Conservation (phyloP, 2,797 vertebrate species). For the Hybognathus amarus region DNA sequence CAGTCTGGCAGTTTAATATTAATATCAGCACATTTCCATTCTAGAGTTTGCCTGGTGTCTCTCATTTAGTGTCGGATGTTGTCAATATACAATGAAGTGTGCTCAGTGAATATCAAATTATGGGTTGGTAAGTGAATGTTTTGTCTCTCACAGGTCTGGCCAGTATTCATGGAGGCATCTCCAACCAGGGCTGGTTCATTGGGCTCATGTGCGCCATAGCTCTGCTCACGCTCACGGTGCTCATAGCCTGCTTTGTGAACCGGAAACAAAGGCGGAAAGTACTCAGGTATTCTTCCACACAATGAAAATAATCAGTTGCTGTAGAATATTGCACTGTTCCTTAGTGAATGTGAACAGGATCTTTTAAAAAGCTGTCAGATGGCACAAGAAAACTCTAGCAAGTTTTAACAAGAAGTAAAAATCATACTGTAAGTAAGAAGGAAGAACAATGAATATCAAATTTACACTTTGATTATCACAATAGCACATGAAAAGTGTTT, state of each 20-base stretch:
- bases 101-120: slow-evolving; percentile 62
- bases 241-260: slow-evolving; percentile 95
- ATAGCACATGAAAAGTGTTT: neutral
- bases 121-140: slow-evolving; percentile 23
- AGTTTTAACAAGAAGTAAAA: neutral
- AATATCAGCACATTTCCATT: slow-evolving; percentile 71
- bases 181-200: slow-evolving; percentile 97
- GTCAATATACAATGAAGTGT: slow-evolving; percentile 74
- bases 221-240: slow-evolving; percentile 88
- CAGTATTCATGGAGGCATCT: slow-evolving; percentile 88
- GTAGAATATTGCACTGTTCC: neutral
- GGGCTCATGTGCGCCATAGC: slow-evolving; percentile 95
- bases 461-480: slow-evolving; percentile 5
- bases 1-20: slow-evolving; percentile 80
- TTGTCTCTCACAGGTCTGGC: slow-evolving; percentile 83
- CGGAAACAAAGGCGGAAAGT: slow-evolving; percentile 98
- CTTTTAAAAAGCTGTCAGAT: neutral
- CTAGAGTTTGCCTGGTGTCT: slow-evolving; percentile 49
- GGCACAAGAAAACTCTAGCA: neutral
- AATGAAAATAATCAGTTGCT: neutral
- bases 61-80: slow-evolving; percentile 64
- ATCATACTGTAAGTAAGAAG: neutral
- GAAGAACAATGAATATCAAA: slow-evolving; percentile 12
- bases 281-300: slow-evolving; percentile 85
- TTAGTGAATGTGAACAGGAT: neutral